Evolutionary conservation across 2,797 vertebrate species (phyloP).

Genomic region (Sebastes itinus): DNA sequence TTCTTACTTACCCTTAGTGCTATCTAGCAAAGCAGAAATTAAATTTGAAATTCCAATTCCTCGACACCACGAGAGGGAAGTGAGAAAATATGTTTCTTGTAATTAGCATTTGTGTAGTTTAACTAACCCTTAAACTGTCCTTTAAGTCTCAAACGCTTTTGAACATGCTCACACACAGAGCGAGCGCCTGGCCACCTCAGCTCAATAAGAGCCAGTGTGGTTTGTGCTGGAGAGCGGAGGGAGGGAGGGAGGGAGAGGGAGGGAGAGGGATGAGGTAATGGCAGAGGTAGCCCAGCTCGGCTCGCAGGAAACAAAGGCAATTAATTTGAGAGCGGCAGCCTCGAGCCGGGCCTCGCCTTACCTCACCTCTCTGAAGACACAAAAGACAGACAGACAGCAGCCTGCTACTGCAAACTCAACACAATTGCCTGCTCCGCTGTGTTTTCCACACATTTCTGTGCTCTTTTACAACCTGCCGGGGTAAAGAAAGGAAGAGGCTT

Average conservation of each 20-base stretch:
- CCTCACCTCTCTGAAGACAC: slow-evolving; percentile 18
- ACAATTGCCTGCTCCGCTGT: neutral
- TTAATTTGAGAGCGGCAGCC: slow-evolving; percentile 42
- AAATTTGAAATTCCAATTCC: neutral
- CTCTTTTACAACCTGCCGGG: slow-evolving; percentile 1
- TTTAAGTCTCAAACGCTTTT: neutral
- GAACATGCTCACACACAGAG: neutral
- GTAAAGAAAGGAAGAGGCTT: neutral
- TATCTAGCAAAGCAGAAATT: too few relatives aligned
- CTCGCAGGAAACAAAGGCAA: slow-evolving; percentile 59
- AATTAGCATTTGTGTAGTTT: neutral
- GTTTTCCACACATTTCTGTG: neutral
- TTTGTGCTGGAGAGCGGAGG: slow-evolving; percentile 39
- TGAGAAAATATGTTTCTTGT: neutral
- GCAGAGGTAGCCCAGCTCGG: slow-evolving; percentile 46
- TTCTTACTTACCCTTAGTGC: accelerated
- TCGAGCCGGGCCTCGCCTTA: slow-evolving; percentile 1
- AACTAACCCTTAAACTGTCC: neutral
- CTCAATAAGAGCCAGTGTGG: slow-evolving; percentile 55
- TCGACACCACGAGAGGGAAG: neutral
- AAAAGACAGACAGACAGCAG: neutral
- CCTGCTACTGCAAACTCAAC: neutral
- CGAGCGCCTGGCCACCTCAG: neutral
- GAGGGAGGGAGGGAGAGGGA: neutral
- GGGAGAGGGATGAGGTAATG: slow-evolving; percentile 61